Base-by-base conservation (phyloP, 2,888 invertebrate genomes). In the Eupithecia dodoneata region DNA sequence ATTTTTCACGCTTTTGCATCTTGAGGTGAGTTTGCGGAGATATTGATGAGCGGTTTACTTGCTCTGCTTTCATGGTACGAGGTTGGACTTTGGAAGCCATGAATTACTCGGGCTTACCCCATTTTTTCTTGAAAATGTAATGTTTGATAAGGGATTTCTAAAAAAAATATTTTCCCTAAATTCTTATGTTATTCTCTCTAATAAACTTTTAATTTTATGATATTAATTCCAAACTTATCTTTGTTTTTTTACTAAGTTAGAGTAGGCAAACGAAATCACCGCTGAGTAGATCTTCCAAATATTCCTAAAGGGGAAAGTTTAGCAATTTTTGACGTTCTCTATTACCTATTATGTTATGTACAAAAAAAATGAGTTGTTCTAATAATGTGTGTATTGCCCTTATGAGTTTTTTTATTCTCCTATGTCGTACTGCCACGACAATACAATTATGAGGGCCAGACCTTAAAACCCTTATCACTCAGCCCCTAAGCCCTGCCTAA, bases 1-100 rank as follows among this genome's bases (percentile, higher is more conserved):
- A 93, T 93, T 92, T 93, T 94, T 93, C 93, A 91, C 89, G 88
- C 87, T 80, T 81, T 80, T 78, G 79, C 80, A 80, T 82, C 79
- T 78, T 77, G 76, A 55, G 49, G 75, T 73, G 18, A 55, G 72
- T 75, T 71, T 74, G 67, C 71, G 73, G 76, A 67, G 52, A 74
- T 72, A 72, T 74, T 72, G 69, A 76, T 73, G 71, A 63, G 63
- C 5, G 10, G 47, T 49, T 71, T 30, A 55, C 69, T 45, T 55
- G 75, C 47, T 59, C 63, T 55, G 44, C 45, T 73, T 71, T 55
- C 45, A 73, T 45, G 12, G 30, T 12, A 63, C 4, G 4, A 63
- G 55, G 18, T 52, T 6, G n/a, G 55, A 9, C 63, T 30, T 63
- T 63, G 30, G 30, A 4, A 4, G 30, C 30, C 18, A 6, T 59